Evolutionary conservation across 2,113 vertebrate species (phyloP).

Genomic region (Nematolebias whitei): DNA sequence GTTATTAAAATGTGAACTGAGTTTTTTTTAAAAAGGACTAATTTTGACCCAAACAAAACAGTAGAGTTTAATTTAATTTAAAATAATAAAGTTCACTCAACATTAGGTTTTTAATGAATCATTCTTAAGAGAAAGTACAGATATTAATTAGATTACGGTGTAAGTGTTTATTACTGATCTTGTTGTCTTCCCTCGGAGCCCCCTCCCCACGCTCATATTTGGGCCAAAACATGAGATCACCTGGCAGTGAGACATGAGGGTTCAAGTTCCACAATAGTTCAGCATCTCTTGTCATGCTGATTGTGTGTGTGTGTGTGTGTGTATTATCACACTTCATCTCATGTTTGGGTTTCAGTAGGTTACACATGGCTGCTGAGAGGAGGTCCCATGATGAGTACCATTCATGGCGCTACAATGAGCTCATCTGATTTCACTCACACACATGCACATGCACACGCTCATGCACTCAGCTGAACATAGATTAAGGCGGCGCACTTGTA

Average conservation of each 20-base stretch:
- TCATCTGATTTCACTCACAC: constrained; percentile 68
- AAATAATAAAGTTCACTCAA: no score
- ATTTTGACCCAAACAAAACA: no score
- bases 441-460: background rate
- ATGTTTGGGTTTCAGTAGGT: constrained; percentile 83
- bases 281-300: constrained; percentile 45
- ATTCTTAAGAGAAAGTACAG: background rate
- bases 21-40: no score
- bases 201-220: constrained; percentile 28
- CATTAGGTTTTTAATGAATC: background rate
- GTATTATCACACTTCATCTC: constrained; percentile 76
- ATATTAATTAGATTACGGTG: constrained; percentile 34
- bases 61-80: no score
- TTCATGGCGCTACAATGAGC: constrained; percentile 79
- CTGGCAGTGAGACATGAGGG: constrained; percentile 73
- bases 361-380: constrained; percentile 79
- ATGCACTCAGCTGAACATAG: constrained; percentile 8
- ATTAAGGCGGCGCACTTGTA: constrained; percentile 5
- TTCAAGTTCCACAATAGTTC: constrained; percentile 79
- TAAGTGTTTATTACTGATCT: constrained; percentile 31
- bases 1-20: no score
- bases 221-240: constrained; percentile 76
- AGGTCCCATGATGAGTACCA: constrained; percentile 80
- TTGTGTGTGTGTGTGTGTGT: constrained; percentile 31
- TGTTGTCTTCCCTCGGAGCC: background rate